phyloP scores from a whole-genome alignment of 2,888 invertebrate genomes.

The Standfussiana lucernea region DNA sequence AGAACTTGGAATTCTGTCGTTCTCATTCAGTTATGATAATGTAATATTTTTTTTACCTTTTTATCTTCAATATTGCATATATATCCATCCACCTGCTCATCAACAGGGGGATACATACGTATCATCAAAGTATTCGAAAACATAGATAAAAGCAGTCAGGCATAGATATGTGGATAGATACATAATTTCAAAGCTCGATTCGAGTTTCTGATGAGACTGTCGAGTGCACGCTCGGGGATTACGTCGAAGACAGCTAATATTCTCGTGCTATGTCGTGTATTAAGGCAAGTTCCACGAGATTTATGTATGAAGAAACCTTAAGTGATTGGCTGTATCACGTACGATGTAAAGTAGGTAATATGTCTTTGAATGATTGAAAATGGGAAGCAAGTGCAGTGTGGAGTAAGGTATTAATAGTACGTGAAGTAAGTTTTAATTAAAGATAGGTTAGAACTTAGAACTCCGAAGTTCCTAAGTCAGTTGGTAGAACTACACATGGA shows the following conservation, averaged over 20 bases:
- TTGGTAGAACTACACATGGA: not conserved
- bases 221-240: slow-evolving; percentile 70
- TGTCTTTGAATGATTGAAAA: slow-evolving; percentile 27
- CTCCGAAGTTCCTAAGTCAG: not conserved
- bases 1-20: slow-evolving; percentile 36
- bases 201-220: slow-evolving; percentile 53
- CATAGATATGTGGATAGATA: slow-evolving; percentile 7
- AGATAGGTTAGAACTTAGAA: not conserved
- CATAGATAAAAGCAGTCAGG: slow-evolving; percentile 30
- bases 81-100: slow-evolving; percentile 52
- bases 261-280: slow-evolving; percentile 56
- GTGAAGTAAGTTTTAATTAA: not conserved
- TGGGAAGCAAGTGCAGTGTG: slow-evolving; percentile 8
- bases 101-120: slow-evolving; percentile 37
- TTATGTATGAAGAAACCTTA: slow-evolving; percentile 67
- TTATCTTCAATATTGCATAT: slow-evolving; percentile 57
- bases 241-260: slow-evolving; percentile 71
- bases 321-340: slow-evolving; percentile 63
- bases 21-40: slow-evolving; percentile 40
- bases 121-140: slow-evolving; percentile 34
- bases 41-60: slow-evolving; percentile 57
- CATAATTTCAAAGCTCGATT: slow-evolving; percentile 49
- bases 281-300: slow-evolving; percentile 63
- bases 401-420: not conserved
- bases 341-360: slow-evolving; percentile 33